These are phyloP conservation scores for Eupithecia subumbrata DNA, from an alignment of 2,888 invertebrate species.

Conservation along the genomic window DNA sequence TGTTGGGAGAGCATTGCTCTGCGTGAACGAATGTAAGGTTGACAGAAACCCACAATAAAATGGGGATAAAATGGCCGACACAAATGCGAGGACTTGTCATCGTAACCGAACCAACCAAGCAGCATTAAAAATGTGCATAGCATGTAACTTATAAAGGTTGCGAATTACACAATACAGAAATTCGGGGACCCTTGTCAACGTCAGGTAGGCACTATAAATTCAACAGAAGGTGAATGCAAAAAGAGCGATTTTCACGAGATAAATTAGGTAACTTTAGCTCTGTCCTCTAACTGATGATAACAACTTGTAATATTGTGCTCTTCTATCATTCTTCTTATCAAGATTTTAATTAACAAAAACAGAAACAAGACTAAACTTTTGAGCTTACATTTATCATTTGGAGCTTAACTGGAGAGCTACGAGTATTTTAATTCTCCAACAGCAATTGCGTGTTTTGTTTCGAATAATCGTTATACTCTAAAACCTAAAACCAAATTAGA, in stretches of 20 bases:
- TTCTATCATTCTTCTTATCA: background rate
- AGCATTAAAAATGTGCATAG: conserved; percentile 46
- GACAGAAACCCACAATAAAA: background rate
- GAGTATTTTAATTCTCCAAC: no score
- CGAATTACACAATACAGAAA: conserved; percentile 51
- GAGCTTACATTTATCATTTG: background rate
- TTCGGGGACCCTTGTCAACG: conserved; percentile 64
- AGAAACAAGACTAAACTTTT: background rate
- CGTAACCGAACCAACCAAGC: background rate
- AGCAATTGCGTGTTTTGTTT: no score
- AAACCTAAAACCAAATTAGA: no score
- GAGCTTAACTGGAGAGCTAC: background rate
- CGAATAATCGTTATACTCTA: no score
- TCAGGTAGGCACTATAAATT: conserved; percentile 51
- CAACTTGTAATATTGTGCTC: background rate
- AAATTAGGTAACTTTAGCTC: background rate
- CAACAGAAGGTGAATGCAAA: conserved; percentile 26
- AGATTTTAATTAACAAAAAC: background rate
- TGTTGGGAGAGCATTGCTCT: background rate
- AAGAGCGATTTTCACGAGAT: conserved; percentile 15
- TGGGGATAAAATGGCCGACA: background rate
- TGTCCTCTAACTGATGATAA: background rate
- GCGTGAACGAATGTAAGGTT: background rate
- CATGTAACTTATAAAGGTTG: conserved; percentile 51
- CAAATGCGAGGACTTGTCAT: background rate